These are phyloP conservation scores for Rhyacichthys aspro DNA, from an alignment of 2,797 vertebrate genomes.

Conservation along the genomic window DNA sequence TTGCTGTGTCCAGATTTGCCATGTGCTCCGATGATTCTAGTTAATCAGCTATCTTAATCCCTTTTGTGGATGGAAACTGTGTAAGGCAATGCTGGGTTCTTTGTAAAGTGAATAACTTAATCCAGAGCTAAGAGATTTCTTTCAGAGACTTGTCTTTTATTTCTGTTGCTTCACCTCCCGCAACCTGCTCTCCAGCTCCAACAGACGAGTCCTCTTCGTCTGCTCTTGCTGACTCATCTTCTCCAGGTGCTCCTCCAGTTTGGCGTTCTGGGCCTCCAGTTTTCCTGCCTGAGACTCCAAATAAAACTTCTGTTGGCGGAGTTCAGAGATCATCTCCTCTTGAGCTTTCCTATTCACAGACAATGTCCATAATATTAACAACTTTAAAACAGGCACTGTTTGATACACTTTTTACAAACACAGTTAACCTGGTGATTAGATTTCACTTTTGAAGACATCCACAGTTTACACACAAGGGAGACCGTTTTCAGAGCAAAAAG, in stretches of 20 bases:
- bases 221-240: slow-evolving; percentile 98
- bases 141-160: slow-evolving; percentile 4
- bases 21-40: background rate
- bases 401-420: no score
- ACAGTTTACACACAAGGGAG: slow-evolving; percentile 9
- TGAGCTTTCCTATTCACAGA: slow-evolving; percentile 92
- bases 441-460: slow-evolving; percentile 5
- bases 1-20: no score
- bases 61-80: slow-evolving; percentile 39
- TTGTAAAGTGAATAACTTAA: slow-evolving; percentile 57
- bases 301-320: slow-evolving; percentile 99
- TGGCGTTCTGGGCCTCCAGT: slow-evolving; percentile 89
- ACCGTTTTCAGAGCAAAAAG: slow-evolving; percentile 11
- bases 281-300: slow-evolving; percentile 87
- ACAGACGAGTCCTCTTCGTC: slow-evolving; percentile 88
- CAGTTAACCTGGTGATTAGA: background rate
- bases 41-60: slow-evolving; percentile 61
- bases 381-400: no score
- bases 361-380: background rate
- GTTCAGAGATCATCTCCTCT: slow-evolving; percentile 99
- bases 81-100: slow-evolving; percentile 32
- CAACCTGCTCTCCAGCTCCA: slow-evolving; percentile 82
- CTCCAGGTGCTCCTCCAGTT: slow-evolving; percentile 97
- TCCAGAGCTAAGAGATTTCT: slow-evolving; percentile 41
- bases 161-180: slow-evolving; percentile 77